phyloP scores from a whole-genome alignment of 2,113 vertebrate genomes.

The Callopanchax toddi region DNA sequence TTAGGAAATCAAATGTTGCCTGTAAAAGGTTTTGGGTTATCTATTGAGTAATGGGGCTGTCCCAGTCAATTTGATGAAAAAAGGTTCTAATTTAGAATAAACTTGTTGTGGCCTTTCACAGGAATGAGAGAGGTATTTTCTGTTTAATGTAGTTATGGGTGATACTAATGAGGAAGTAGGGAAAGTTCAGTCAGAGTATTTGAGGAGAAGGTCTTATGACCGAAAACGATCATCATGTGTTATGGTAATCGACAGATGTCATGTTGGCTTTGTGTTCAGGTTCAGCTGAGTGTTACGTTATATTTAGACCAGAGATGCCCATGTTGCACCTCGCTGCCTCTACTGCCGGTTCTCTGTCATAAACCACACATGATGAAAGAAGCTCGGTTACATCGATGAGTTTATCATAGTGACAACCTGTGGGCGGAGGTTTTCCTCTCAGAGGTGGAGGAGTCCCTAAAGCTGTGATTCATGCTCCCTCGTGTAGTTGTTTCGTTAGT shows the following conservation, averaged over 20 bases:
- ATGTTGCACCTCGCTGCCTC: slow-evolving; percentile 23
- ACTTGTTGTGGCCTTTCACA: background rate
- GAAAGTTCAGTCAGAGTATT: slow-evolving; percentile 32
- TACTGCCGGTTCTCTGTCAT: slow-evolving; percentile 26
- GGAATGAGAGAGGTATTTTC: background rate
- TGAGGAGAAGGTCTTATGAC: slow-evolving; percentile 27
- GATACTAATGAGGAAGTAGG: background rate
- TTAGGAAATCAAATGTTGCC: slow-evolving; percentile 2
- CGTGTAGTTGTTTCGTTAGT: slow-evolving; percentile 32
- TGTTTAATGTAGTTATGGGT: slow-evolving; percentile 1
- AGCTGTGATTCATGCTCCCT: slow-evolving; percentile 55
- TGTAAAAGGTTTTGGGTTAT: background rate
- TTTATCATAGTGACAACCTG: slow-evolving; percentile 20
- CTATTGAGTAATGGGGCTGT: slow-evolving; percentile 33
- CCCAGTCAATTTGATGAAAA: slow-evolving; percentile 18
- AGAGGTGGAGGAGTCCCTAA: slow-evolving; percentile 42
- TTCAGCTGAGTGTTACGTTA: slow-evolving; percentile 17
- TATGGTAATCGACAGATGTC: slow-evolving; percentile 25
- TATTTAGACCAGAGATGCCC: slow-evolving; percentile 10
- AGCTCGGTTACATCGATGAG: slow-evolving; percentile 46
- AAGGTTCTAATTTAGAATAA: slow-evolving; percentile 9
- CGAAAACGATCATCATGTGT: slow-evolving; percentile 12
- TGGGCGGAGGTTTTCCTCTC: slow-evolving; percentile 29
- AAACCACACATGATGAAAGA: slow-evolving; percentile 51
- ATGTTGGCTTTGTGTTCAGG: slow-evolving; percentile 1